phyloP scores from a whole-genome alignment of 1,140 invertebrate genomes.

The Meloidogyne chitwoodi region DNA sequence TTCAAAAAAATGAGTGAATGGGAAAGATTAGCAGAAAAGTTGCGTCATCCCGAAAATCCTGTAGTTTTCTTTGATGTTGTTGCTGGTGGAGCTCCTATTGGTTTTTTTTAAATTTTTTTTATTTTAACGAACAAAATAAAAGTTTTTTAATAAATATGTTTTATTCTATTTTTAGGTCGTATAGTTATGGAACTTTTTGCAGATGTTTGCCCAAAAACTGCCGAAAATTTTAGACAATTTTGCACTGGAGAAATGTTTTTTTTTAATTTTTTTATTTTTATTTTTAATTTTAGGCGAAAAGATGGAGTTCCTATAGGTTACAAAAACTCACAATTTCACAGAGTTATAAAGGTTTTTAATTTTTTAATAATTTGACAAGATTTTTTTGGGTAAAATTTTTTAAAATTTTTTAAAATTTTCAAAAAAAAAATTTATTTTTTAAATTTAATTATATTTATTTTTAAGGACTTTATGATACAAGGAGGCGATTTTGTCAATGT shows the following conservation, averaged over 20 bases:
- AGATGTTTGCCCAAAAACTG: slow-evolving; percentile 91
- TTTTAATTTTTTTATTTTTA: neutral
- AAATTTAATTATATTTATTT: neutral
- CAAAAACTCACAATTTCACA: slow-evolving; percentile 90
- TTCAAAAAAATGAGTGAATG: slow-evolving; percentile 55
- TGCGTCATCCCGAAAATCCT: slow-evolving; percentile 85
- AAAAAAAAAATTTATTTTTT: too few relatives aligned
- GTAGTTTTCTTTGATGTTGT: slow-evolving; percentile 78
- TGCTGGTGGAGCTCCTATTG: slow-evolving; percentile 69
- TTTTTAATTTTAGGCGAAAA: slow-evolving; percentile 59
- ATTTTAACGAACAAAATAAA: too few relatives aligned
- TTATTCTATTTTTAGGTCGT: slow-evolving; percentile 57
- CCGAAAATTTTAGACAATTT: slow-evolving; percentile 82
- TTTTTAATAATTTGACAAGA: neutral
- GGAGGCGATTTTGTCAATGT: slow-evolving; percentile 97
- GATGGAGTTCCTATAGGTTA: slow-evolving; percentile 93
- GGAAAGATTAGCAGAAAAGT: slow-evolving; percentile 53
- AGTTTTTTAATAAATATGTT: neutral
- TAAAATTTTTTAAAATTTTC: too few relatives aligned
- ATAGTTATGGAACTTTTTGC: slow-evolving; percentile 94
- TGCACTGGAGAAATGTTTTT: slow-evolving; percentile 84
- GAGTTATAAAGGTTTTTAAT: slow-evolving; percentile 80
- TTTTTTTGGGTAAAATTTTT: too few relatives aligned
- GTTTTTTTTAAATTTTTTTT: slow-evolving; percentile 60
- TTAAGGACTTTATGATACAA: slow-evolving; percentile 84